Evolutionary conservation across 2,113 vertebrate genomes (phyloP).

Genomic region (Ptilorrhoa leucosticta): DNA sequence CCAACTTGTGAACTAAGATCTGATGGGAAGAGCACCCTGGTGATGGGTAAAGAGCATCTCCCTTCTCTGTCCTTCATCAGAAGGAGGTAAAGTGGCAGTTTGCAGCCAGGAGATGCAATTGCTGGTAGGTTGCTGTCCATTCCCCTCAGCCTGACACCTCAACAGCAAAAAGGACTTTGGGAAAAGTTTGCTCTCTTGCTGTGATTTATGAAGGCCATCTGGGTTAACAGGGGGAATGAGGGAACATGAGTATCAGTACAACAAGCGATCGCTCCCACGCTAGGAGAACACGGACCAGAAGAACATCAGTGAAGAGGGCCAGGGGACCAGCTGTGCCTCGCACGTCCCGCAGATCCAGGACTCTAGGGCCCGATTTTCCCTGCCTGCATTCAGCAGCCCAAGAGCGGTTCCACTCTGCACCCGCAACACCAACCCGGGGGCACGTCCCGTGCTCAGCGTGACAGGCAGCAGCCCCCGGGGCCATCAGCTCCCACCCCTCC

Average conservation of each 20-base stretch:
- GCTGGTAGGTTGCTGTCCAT: neutral
- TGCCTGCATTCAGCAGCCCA: neutral
- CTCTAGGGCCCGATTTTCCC: neutral
- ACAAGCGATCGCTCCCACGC: accelerated
- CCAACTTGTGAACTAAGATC: neutral
- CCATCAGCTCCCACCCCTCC: neutral
- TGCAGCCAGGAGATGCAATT: neutral
- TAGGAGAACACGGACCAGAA: neutral
- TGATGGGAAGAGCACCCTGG: neutral
- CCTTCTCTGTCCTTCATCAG: accelerated
- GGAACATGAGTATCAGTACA: neutral
- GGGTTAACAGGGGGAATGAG: too few species aligned
- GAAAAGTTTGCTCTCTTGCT: neutral
- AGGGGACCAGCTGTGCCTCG: neutral
- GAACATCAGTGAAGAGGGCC: neutral
- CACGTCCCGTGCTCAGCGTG: neutral
- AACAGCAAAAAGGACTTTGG: neutral
- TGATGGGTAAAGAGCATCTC: neutral
- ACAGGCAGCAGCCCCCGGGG: neutral
- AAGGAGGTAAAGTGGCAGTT: neutral
- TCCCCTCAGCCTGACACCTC: neutral
- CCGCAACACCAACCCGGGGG: neutral
- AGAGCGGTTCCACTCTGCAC: neutral
- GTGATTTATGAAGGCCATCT: neutral
- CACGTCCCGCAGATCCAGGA: neutral